These are phyloP conservation scores for Drosophila nr. fundita DNA, from an alignment of 2,888 invertebrate species.

Conservation along the genomic window DNA sequence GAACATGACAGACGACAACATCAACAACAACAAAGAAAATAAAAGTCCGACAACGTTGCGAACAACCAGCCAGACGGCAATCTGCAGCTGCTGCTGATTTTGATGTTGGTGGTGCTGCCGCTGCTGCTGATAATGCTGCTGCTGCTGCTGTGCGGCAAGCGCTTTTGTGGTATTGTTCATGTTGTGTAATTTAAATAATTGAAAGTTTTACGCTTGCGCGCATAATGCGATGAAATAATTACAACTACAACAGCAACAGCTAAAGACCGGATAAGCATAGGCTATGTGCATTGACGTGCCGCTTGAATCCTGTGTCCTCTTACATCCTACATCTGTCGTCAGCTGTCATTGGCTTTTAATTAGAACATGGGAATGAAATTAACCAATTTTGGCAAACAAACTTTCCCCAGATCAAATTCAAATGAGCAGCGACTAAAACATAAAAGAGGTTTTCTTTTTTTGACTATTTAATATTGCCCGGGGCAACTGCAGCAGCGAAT, in stretches of 20 bases:
- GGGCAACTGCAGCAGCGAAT: constrained; percentile 58
- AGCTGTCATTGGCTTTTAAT: constrained; percentile 61
- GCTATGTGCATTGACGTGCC: constrained; percentile 15
- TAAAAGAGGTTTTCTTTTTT: constrained; percentile 32
- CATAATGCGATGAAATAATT: constrained; percentile 60
- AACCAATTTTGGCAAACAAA: constrained; percentile 66
- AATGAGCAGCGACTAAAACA: constrained; percentile 65
- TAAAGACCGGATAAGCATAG: constrained; percentile 41
- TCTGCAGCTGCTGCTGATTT: constrained; percentile 69
- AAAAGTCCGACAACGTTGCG: constrained; percentile 47
- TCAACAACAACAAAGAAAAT: constrained; percentile 25
- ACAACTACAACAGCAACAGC: constrained; percentile 32
- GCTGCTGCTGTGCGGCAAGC: constrained; percentile 48
- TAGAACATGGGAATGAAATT: constrained; percentile 81
- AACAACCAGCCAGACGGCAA: constrained; percentile 52
- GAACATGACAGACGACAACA: constrained; percentile 65
- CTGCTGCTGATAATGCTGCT: constrained; percentile 17
- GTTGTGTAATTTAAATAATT: constrained; percentile 84
- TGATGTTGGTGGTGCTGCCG: constrained; percentile 15
- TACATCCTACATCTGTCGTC: constrained; percentile 27
- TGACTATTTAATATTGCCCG: constrained; percentile 13
- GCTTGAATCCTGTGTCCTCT: constrained; percentile 26
- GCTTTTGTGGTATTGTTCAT: constrained; percentile 80
- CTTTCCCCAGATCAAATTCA: constrained; percentile 48
- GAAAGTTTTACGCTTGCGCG: constrained; percentile 81